phyloP scores from a whole-genome alignment of 2,888 invertebrate genomes.

The Myopa tessellatipennis region DNA sequence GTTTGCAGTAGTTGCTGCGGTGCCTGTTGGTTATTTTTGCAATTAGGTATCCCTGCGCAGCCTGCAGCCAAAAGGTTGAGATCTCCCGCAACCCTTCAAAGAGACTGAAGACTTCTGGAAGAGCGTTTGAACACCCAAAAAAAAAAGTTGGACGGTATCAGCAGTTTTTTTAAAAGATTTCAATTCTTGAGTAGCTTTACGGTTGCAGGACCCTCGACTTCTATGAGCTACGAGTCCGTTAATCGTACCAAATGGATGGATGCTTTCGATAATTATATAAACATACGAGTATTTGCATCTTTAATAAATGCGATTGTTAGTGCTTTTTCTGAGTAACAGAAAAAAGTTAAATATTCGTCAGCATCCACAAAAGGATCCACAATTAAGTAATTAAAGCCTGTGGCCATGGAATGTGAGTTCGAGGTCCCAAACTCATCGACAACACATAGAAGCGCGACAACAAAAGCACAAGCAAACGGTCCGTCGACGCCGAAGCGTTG shows the following conservation, averaged over 20 bases:
- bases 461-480: background rate
- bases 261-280: no score
- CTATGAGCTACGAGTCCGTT: no score
- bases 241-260: no score
- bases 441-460: background rate
- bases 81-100: constrained; percentile 6
- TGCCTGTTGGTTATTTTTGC: constrained; percentile 28
- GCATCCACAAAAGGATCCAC: background rate
- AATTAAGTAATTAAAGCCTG: constrained; percentile 31
- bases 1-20: background rate
- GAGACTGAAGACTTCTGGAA: background rate
- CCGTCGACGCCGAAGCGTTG: background rate
- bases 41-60: constrained; percentile 29
- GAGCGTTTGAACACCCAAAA: constrained; percentile 23
- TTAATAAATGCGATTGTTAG: no score
- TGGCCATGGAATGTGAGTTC: background rate
- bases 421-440: background rate
- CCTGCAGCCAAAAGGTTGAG: constrained; percentile 25
- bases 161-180: background rate
- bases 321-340: no score
- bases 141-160: background rate
- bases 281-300: no score
- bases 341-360: no score
- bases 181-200: no score
- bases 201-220: no score